These are phyloP conservation scores for Maniola hyperantus DNA, from an alignment of 2,888 invertebrate species.

Conservation along the genomic window DNA sequence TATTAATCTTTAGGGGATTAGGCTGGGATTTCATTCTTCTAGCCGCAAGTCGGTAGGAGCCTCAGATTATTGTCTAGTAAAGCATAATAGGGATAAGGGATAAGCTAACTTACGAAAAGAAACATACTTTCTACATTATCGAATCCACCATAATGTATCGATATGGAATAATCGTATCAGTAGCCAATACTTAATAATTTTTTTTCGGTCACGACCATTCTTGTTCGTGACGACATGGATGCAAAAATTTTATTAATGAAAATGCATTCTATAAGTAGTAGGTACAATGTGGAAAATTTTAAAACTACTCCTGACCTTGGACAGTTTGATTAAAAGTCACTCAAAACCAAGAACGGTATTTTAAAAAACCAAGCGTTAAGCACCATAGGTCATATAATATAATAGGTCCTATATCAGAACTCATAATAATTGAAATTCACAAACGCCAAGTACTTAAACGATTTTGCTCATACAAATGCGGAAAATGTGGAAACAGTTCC, in stretches of 20 bases:
- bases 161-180: not conserved
- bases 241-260: not conserved
- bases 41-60: slow-evolving; percentile 68
- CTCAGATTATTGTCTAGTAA: slow-evolving; percentile 60
- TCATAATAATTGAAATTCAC: too few species aligned
- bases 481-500: not conserved
- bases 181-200: not conserved
- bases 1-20: slow-evolving; percentile 81
- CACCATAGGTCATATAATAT: too few species aligned
- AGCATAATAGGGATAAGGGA: slow-evolving; percentile 58
- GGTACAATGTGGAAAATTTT: too few species aligned
- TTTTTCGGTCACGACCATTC: not conserved
- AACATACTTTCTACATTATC: slow-evolving; percentile 13
- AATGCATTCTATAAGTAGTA: too few species aligned
- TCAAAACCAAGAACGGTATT: too few species aligned
- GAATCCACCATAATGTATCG: not conserved
- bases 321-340: too few species aligned
- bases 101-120: slow-evolving; percentile 49
- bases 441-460: too few species aligned
- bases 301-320: too few species aligned
- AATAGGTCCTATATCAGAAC: too few species aligned
- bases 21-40: slow-evolving; percentile 76
- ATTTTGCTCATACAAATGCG: not conserved
- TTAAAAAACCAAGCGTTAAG: too few species aligned
- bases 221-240: not conserved